These are phyloP conservation scores for Drosophila ambigua DNA, from an alignment of 1,140 invertebrate species.

Conservation along the genomic window DNA sequence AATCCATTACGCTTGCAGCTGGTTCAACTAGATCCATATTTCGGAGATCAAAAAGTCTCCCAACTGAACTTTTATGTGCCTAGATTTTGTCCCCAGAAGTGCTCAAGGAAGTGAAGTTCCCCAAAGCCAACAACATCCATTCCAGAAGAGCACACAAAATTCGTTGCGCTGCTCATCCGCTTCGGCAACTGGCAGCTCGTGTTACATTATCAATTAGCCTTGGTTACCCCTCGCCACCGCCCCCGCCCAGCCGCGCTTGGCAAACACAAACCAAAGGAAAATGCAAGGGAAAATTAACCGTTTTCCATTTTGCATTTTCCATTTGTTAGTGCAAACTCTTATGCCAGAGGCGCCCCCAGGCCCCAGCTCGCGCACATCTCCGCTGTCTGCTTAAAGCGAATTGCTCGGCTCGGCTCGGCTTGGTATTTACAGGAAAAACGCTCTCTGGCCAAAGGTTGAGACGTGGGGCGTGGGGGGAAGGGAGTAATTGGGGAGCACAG, in stretches of 20 bases:
- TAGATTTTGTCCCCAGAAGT: too few species aligned
- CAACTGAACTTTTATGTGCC: too few species aligned
- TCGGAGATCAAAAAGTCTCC: too few species aligned
- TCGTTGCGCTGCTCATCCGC: constrained; percentile 8
- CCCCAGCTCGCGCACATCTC: constrained; percentile 1
- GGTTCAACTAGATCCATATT: too few species aligned
- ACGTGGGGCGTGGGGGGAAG: constrained; percentile 18
- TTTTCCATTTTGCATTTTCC: constrained; percentile 37
- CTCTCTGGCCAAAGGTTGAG: constrained; percentile 45
- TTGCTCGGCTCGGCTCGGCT: background rate
- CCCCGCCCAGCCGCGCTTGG: constrained; percentile 12
- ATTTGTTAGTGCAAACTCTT: constrained; percentile 4
- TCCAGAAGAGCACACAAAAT: constrained; percentile 16
- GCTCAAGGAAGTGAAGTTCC: too few species aligned
- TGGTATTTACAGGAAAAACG: constrained; percentile 72
- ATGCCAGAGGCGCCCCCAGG: constrained; percentile 6
- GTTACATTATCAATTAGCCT: constrained; percentile 75
- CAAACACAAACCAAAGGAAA: constrained; percentile 33
- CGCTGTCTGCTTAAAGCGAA: constrained; percentile 14
- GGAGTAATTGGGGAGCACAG: constrained; percentile 1
- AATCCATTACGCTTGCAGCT: too few species aligned
- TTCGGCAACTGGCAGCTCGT: constrained; percentile 6
- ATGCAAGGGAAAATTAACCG: constrained; percentile 51
- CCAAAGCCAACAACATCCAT: too few species aligned
- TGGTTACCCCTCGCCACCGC: constrained; percentile 37